A percentile compares a stretch with the other conserved stretches of the same genome.
Evolutionary conservation across 2,797 vertebrate genomes (phyloP).

Genomic region (Gouania willdenowi): DNA sequence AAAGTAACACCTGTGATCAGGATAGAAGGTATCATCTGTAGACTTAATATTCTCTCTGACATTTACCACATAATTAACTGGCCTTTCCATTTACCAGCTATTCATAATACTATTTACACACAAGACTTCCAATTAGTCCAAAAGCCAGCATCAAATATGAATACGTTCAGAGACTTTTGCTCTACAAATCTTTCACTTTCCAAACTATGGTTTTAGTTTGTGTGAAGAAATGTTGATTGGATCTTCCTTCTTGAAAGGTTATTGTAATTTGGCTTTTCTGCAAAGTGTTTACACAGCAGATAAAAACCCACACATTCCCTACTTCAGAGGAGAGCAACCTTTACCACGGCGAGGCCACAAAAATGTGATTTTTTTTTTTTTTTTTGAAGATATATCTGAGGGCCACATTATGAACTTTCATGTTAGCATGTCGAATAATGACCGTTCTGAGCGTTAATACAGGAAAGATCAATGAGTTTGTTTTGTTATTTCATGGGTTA

Average conservation of each 20-base stretch:
- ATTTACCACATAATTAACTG: conserved; percentile 70
- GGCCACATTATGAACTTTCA: too few relatives aligned
- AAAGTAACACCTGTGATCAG: conserved; percentile 61
- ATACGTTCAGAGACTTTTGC: conserved; percentile 14
- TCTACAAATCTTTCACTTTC: conserved; percentile 2
- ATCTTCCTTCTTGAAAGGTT: neutral
- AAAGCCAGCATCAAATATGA: conserved; percentile 38
- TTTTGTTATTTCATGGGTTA: too few relatives aligned
- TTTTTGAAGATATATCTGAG: too few relatives aligned
- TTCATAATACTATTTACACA: conserved; percentile 21
- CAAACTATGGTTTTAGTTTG: conserved; percentile 1
- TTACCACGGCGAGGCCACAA: too few relatives aligned
- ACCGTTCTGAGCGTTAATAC: too few relatives aligned
- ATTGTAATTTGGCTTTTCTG: neutral
- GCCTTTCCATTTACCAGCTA: conserved; percentile 55
- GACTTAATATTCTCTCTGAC: conserved; percentile 63
- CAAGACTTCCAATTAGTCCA: conserved; percentile 39
- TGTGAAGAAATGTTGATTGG: neutral
- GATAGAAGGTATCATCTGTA: conserved; percentile 40
- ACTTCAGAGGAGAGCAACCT: too few relatives aligned
- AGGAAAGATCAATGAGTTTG: too few relatives aligned
- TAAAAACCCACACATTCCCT: neutral
- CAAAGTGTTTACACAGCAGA: conserved; percentile 1
- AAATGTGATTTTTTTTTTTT: too few relatives aligned
- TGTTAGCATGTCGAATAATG: too few relatives aligned